Evolutionary conservation across 2,113 vertebrate species (phyloP).

Genomic region (Phodopus roborovskii): DNA sequence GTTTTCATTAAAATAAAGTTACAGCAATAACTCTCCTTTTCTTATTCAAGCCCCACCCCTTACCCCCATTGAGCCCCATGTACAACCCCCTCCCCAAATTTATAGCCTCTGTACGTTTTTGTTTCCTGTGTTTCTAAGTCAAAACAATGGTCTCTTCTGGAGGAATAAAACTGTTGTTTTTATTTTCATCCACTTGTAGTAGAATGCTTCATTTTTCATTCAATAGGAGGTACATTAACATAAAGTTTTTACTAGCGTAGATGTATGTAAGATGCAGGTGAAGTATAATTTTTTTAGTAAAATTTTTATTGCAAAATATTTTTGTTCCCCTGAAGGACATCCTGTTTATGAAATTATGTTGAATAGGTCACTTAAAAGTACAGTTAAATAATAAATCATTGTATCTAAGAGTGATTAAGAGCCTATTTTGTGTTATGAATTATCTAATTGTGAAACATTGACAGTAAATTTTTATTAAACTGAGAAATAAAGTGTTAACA

Average conservation of each 20-base stretch:
- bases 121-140: neutral
- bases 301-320: conserved; percentile 20
- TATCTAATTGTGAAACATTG: conserved; percentile 15
- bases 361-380: neutral
- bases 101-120: neutral
- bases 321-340: neutral
- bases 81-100: neutral
- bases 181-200: neutral
- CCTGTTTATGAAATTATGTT: neutral
- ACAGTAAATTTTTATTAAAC: conserved; percentile 20
- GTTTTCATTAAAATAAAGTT: neutral
- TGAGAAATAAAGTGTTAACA: neutral
- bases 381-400: neutral
- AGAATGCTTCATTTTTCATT: neutral
- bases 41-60: neutral
- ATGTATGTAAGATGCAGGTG: neutral
- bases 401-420: neutral
- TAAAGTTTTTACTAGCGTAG: neutral
- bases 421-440: conserved; percentile 15
- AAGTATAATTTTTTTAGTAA: neutral
- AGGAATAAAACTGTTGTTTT: neutral
- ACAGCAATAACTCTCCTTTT: neutral
- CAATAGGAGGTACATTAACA: neutral
- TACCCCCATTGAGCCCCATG: neutral
- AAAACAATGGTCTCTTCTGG: neutral